Conservation (phyloP, 2,113 vertebrate species). For the Rhegmatorhina hoffmannsi region DNA sequence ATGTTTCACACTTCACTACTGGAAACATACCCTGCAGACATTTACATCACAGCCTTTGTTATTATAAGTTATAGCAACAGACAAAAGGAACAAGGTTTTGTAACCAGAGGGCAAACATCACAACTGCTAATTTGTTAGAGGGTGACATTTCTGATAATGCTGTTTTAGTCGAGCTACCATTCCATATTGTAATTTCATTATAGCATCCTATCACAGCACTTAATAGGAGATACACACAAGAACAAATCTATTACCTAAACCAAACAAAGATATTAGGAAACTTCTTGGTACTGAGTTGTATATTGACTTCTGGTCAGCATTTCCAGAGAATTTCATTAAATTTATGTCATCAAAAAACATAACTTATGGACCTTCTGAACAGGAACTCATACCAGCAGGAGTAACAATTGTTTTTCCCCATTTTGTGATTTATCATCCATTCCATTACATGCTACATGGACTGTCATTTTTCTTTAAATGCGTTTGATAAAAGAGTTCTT, state of each 20-base stretch:
- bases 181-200: conserved; percentile 64
- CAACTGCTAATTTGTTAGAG: conserved; percentile 62
- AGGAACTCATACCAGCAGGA: conserved; percentile 23
- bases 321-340: conserved; percentile 73
- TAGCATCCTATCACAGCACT: conserved; percentile 22
- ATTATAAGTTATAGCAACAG: conserved; percentile 64
- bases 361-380: conserved; percentile 33
- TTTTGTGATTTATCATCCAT: conserved; percentile 66
- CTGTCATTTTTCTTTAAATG: conserved; percentile 67
- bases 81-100: conserved; percentile 65
- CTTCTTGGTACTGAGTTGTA: conserved; percentile 27
- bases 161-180: conserved; percentile 11
- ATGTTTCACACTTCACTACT: conserved; percentile 35
- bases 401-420: conserved; percentile 50
- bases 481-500: conserved; percentile 59
- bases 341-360: conserved; percentile 58
- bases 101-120: conserved; percentile 61
- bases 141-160: conserved; percentile 69
- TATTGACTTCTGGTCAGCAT: conserved; percentile 67
- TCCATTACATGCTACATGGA: neutral
- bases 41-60: conserved; percentile 52
- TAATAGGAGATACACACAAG: conserved; percentile 45
- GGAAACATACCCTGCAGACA: conserved; percentile 58
- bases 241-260: conserved; percentile 55
- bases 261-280: conserved; percentile 56